A percentile compares a stretch with the other conserved stretches of the same genome.
Conservation (phyloP, 1,140 invertebrate genomes). For the Tachypleus tridentatus region DNA sequence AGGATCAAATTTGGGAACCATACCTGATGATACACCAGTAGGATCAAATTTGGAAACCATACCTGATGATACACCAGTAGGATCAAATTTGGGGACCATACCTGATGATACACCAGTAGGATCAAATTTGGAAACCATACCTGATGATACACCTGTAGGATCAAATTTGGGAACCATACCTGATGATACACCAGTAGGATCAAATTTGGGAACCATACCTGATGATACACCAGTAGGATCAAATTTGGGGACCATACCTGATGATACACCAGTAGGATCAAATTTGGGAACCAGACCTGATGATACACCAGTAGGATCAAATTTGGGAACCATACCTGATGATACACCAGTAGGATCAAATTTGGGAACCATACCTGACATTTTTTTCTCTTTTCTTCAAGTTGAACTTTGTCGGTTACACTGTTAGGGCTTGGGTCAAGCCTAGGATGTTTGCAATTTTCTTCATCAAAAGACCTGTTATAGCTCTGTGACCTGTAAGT, state of each 20-base stretch:
- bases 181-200: not conserved
- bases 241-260: not conserved
- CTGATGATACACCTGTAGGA: too few species aligned
- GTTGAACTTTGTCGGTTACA: constrained; percentile 14
- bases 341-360: not conserved
- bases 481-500: constrained; percentile 18
- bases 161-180: too few species aligned
- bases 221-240: not conserved
- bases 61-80: too few species aligned
- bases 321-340: not conserved
- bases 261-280: too few species aligned
- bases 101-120: too few species aligned
- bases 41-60: too few species aligned
- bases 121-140: too few species aligned
- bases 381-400: constrained; percentile 25
- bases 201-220: not conserved
- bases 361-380: constrained; percentile 21
- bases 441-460: constrained; percentile 18
- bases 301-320: too few species aligned
- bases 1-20: too few species aligned
- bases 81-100: too few species aligned
- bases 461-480: constrained; percentile 18
- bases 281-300: too few species aligned
- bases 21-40: too few species aligned
- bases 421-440: constrained; percentile 18